phyloP scores from a whole-genome alignment of 2,113 vertebrate species.

The Ceratotherium simum region DNA sequence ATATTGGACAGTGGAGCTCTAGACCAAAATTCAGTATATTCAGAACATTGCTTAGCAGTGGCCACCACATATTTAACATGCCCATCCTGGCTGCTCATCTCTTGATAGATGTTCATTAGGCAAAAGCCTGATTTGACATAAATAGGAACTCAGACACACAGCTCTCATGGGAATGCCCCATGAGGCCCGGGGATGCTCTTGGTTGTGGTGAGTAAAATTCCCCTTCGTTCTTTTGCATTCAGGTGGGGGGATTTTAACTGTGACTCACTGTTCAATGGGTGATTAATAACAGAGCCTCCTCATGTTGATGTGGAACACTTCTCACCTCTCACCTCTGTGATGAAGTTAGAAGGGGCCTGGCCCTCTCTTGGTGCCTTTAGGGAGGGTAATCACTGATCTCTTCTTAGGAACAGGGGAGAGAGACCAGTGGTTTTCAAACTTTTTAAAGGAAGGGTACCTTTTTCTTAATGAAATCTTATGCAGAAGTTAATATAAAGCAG shows the following conservation, averaged over 20 bases:
- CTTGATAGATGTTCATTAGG: not conserved
- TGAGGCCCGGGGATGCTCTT: conserved; percentile 42
- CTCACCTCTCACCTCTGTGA: not conserved
- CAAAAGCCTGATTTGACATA: conserved; percentile 3
- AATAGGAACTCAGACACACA: not conserved
- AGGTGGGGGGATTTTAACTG: conserved; percentile 68
- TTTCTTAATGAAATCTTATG: not conserved
- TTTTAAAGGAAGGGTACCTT: not conserved
- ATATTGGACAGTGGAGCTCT: not conserved
- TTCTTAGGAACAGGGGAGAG: not conserved
- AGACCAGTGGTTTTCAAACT: not conserved
- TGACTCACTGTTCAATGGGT: conserved; percentile 71
- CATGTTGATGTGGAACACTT: not conserved
- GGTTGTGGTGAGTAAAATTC: conserved; percentile 71
- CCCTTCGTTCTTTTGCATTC: conserved; percentile 60
- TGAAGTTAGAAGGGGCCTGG: not conserved
- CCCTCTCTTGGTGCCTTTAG: not conserved
- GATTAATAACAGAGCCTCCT: conserved; percentile 44
- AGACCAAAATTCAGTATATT: not conserved
- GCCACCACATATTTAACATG: not conserved
- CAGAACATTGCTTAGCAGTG: not conserved
- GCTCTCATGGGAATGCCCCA: conserved; percentile 63
- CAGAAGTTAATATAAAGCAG: not conserved
- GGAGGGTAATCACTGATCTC: not conserved
- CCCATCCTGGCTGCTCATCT: not conserved